Base-by-base conservation (phyloP, 2,797 vertebrate species). In the Gallinago stenura region DNA sequence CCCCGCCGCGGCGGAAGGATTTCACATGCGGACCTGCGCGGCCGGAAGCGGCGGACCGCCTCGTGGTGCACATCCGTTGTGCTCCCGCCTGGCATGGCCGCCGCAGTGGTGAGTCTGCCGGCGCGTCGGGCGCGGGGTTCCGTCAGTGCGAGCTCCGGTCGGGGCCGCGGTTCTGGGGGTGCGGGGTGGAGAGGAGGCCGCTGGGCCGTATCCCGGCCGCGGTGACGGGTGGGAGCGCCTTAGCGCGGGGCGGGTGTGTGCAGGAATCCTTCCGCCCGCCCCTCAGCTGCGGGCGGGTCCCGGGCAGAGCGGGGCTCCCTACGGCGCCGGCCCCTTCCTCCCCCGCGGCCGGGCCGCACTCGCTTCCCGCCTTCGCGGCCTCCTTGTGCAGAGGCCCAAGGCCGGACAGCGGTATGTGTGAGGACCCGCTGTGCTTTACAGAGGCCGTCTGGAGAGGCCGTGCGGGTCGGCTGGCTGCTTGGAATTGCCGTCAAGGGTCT, bases 331-430 rank as follows among this genome's bases (percentile, higher is more conserved):
- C 8, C 24, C 21, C n/a, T 22, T 15, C 28, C 22, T 9, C 4
- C 16, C 30, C 20, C 33, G 2, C 12, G 7, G 26, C 54, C 46
- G 16, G 15, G 4, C 35, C 50, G 2, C 7, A 20, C 6, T 30
- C 64, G 2, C 39, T 12, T 13, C 28, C 43, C 50, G 35, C 35
- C 7, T 0, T 6, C 12, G 22, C 78, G 4, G 37, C 65, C 9
- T 6, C 16, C 15, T 10, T 7, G 12, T 6, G 0, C 10, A 0
- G 83, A 16, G 35, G 25, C 26, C 64, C 9, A 0, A 4, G 58
- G 50, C 20, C 64, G 2, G 7, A 2, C 8, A 3, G 26, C 4
- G 30, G 37, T n/a, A 19, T 12, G 6, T 33, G 73, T 8, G 21
- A 10, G 6, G 53, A 25, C 1, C 14, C 17, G 1, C 14, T 30